Evolutionary conservation across 2,888 invertebrate genomes (phyloP), one percentile per base, ranked within the genome.

Genomic region (Dynastes tityus): DNA sequence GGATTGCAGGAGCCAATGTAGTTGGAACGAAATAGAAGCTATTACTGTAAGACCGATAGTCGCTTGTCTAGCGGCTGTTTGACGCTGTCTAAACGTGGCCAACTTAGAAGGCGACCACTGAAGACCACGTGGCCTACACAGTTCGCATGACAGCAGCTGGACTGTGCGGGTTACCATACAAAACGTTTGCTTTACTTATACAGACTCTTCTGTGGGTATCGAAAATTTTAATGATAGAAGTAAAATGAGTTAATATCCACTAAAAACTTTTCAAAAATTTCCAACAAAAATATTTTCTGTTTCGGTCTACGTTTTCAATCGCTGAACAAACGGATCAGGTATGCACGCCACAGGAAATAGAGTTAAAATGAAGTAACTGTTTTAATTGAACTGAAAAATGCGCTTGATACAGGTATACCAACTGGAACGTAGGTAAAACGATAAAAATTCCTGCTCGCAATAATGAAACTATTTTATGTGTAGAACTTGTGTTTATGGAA

Each of bases 71-170:
- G 63, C 78, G 76, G 78, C 70, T 78, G 80, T 65, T 78, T 65
- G 76, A 73, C 78, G 74, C 65, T 77, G 79, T 78, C 79, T 81
- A 79, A 80, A 74, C 73, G 73, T 74, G 65, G 79, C 77, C 80
- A 79, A 79, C 79, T 80, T 80, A 68, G 80, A 80, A 67, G 77
- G 78, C 77, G 80, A 80, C 77, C 78, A 80, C 78, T 79, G 67
- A 68, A 78, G 78, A 80, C 80, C 82, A 82, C 82, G 82, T 82
- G 82, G 82, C 77, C 70, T 74, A 65, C 78, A 67, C 78, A 75
- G 75, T 78, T 80, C 80, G 80, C 80, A 79, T 82, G 82, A 81
- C 76, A 79, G 73, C 63, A 77, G 74, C 73, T 73, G 65, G 76
- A 73, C 67, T 73, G 77, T 74, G 55, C 76, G 71, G 78, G 74